phyloP scores from a whole-genome alignment of 2,113 vertebrate genomes.

The Hypomesus transpacificus region DNA sequence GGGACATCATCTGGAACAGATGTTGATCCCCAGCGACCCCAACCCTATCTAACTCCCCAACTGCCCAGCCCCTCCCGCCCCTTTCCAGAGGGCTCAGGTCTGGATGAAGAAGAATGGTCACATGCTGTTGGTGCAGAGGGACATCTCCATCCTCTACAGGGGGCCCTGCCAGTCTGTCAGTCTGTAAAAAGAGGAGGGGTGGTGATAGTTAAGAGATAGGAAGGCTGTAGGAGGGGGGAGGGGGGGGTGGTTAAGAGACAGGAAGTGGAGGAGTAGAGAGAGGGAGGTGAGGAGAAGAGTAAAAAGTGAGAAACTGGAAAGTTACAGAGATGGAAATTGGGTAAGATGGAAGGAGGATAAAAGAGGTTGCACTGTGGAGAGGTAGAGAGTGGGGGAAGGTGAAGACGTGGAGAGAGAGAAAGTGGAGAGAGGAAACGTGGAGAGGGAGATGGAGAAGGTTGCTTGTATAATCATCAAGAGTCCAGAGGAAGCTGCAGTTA shows the following conservation, averaged over 20 bases:
- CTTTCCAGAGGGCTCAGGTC: neutral
- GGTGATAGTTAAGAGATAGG: neutral
- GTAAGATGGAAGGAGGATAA: neutral
- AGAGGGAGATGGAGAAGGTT: neutral
- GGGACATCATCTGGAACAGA: constrained; percentile 13
- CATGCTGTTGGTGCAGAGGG: neutral
- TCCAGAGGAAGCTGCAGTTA: neutral
- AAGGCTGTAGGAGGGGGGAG: constrained; percentile 14
- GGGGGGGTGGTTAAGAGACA: constrained; percentile 7
- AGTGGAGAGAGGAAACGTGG: neutral
- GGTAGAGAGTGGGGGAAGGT: neutral
- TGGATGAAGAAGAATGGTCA: constrained; percentile 5
- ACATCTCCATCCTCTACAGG: neutral
- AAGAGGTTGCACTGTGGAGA: neutral
- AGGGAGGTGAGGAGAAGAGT: neutral
- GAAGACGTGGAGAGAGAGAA: neutral
- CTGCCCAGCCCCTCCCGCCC: neutral
- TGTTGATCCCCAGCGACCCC: constrained; percentile 13
- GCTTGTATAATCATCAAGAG: neutral
- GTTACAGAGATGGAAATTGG: neutral
- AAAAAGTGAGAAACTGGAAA: neutral
- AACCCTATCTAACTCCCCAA: neutral
- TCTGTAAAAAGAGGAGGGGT: neutral
- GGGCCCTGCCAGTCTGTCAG: neutral
- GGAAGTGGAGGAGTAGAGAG: neutral